Conservation (phyloP, 2,113 vertebrate genomes). For the Periophthalmodon schlosseri region DNA sequence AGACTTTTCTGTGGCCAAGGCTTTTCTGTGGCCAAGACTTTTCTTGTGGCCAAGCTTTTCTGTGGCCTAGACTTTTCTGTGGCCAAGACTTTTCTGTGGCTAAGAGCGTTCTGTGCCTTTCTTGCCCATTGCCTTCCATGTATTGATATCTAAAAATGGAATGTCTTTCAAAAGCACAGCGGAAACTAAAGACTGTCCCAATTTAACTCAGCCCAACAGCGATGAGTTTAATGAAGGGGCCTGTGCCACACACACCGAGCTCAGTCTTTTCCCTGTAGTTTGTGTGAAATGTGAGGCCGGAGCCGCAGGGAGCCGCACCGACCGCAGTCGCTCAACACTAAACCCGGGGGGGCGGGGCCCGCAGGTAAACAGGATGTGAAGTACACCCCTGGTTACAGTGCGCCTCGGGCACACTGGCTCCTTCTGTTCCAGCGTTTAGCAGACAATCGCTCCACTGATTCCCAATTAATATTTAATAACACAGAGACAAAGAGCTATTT, state of each 20-base stretch:
- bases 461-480: slow-evolving; percentile 80
- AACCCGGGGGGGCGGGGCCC: slow-evolving; percentile 44
- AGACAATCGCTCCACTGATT: slow-evolving; percentile 79
- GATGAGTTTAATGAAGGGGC: slow-evolving; percentile 59
- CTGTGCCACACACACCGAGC: slow-evolving; percentile 54
- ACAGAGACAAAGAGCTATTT: slow-evolving; percentile 57
- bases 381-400: slow-evolving; percentile 51
- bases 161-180: slow-evolving; percentile 56
- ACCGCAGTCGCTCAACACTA: slow-evolving; percentile 58
- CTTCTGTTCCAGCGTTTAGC: slow-evolving; percentile 77
- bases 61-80: too few species aligned
- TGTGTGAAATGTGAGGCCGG: slow-evolving; percentile 63
- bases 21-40: too few species aligned
- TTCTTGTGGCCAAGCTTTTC: too few species aligned
- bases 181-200: slow-evolving; percentile 46
- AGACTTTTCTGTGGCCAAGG: too few species aligned
- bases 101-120: slow-evolving; percentile 54
- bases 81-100: slow-evolving; percentile 4
- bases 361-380: slow-evolving; percentile 70
- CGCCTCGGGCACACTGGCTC: slow-evolving; percentile 66
- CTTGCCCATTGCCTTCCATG: slow-evolving; percentile 42
- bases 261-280: slow-evolving; percentile 46
- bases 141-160: slow-evolving; percentile 71
- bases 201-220: slow-evolving; percentile 58
- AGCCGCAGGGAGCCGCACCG: slow-evolving; percentile 54